Evolutionary conservation across 2,113 vertebrate genomes (phyloP).

Genomic region (Dryoscopus gambensis): DNA sequence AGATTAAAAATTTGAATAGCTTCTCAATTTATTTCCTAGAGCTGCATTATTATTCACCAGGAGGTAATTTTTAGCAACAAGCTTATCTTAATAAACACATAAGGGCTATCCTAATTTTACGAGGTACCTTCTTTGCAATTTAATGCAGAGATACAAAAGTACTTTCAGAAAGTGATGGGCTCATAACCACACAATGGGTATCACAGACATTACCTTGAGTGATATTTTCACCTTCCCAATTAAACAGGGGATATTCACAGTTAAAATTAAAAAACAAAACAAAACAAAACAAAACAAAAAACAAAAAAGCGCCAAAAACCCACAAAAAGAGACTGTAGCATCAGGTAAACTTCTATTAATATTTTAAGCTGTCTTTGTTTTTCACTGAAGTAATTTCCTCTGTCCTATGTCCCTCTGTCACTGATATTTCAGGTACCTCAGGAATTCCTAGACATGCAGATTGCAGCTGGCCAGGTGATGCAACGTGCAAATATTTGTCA

Average conservation of each 20-base stretch:
- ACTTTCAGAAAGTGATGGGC: not conserved
- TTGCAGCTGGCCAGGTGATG: rapidly evolving
- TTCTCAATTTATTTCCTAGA: not conserved
- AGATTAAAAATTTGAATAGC: slow-evolving; percentile 26
- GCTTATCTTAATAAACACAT: slow-evolving; percentile 22
- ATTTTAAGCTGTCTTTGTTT: not conserved
- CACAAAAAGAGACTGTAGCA: not conserved
- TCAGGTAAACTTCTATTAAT: not conserved
- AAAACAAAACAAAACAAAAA: no score
- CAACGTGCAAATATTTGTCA: not conserved
- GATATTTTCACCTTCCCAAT: not conserved
- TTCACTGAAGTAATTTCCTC: not conserved
- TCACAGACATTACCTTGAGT: not conserved
- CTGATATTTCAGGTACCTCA: not conserved
- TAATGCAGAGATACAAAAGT: not conserved
- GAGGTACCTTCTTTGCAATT: not conserved
- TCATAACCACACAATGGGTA: not conserved
- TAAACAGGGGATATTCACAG: not conserved
- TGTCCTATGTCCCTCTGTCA: not conserved
- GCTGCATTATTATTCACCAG: not conserved
- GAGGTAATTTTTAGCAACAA: slow-evolving; percentile 11
- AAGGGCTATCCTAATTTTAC: not conserved
- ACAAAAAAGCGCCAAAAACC: rapidly evolving
- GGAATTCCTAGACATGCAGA: not conserved
- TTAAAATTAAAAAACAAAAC: not conserved